Conservation (phyloP, 2,113 vertebrate species). For the Gymnobelideus leadbeateri region DNA sequence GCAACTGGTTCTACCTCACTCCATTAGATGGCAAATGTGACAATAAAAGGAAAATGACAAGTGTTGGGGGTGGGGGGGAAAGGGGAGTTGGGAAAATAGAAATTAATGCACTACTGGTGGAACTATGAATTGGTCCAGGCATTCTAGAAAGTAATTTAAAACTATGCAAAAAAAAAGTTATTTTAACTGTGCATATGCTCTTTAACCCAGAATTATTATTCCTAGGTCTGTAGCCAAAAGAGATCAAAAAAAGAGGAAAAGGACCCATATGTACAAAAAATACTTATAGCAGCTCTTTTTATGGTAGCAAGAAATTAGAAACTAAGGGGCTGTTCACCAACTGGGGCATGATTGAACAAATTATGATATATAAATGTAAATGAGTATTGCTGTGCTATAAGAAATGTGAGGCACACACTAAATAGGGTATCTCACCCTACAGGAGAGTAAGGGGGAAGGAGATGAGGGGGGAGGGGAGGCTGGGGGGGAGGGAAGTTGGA, state of each 20-base stretch:
- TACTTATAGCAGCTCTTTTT: neutral
- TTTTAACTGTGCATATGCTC: neutral
- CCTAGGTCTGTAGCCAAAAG: neutral
- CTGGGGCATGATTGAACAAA: neutral
- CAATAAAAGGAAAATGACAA: neutral
- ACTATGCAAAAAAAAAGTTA: neutral
- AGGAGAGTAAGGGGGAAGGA: no score
- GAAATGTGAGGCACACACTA: no score
- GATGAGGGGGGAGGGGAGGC: no score
- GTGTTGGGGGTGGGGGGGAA: neutral
- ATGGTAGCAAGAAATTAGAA: neutral
- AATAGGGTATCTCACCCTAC: no score
- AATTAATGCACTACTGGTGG: neutral
- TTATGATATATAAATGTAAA: neutral
- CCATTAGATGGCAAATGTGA: neutral
- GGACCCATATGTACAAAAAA: neutral
- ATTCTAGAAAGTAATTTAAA: neutral
- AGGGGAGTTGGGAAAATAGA: neutral
- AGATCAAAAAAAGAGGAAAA: neutral
- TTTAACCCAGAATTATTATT: neutral
- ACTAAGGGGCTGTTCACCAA: neutral
- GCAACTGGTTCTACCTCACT: neutral
- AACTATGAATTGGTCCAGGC: neutral
- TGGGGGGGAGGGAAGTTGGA: no score
- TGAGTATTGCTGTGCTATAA: neutral